Conservation (phyloP, 1,140 invertebrate genomes). For the Lucilia cuprina region DNA sequence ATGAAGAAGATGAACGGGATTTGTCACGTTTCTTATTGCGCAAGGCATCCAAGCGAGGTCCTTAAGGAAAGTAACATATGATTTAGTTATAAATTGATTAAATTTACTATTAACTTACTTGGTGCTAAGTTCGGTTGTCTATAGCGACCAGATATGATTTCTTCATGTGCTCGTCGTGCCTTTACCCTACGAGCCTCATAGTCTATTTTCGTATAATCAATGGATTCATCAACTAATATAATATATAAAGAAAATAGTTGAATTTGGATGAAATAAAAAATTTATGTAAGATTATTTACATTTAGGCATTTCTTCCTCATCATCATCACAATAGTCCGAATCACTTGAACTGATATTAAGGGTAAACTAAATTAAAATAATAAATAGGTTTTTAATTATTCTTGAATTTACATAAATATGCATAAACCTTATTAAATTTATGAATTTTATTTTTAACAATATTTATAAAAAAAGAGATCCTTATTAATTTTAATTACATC, state of each 20-base stretch:
- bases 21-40: constrained; percentile 27
- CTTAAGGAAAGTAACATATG: no score
- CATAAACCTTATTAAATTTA: no score
- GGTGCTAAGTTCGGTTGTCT: constrained; percentile 58
- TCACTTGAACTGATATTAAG: constrained; percentile 58
- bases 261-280: no score
- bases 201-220: constrained; percentile 60
- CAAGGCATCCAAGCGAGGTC: constrained; percentile 46
- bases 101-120: no score
- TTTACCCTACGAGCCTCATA: constrained; percentile 59
- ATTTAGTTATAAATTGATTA: no score
- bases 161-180: constrained; percentile 58
- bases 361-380: constrained; percentile 46
- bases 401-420: no score
- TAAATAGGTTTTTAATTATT: no score
- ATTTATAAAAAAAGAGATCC: no score
- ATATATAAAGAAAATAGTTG: no score
- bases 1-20: constrained; percentile 37
- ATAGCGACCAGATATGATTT: constrained; percentile 61
- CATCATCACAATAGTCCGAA: constrained; percentile 58
- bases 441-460: no score
- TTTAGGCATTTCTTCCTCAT: constrained; percentile 56
- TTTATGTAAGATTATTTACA: no score
- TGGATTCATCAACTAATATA: constrained; percentile 56
- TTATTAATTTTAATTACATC: no score